Percentiles rank a stretch among this genome's conserved stretches.
phyloP scores from a whole-genome alignment of 2,888 invertebrate genomes.

The Graphium colonna region DNA sequence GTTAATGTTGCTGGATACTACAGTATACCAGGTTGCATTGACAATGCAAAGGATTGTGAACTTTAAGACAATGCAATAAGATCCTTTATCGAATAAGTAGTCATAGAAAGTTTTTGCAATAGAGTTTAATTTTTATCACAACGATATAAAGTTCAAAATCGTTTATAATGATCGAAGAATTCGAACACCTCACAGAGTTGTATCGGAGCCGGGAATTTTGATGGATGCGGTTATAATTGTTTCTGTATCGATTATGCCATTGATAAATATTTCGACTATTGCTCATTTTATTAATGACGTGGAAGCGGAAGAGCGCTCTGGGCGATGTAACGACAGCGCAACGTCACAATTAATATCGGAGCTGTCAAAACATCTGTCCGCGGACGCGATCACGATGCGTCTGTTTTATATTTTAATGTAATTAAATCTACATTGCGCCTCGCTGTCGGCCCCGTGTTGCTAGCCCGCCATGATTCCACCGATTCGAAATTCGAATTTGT shows the following conservation, averaged over 20 bases:
- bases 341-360: constrained; percentile 76
- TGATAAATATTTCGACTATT: constrained; percentile 79
- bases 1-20: constrained; percentile 74
- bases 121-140: constrained; percentile 43
- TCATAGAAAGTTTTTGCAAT: constrained; percentile 15
- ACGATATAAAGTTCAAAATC: constrained; percentile 39
- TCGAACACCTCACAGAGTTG: constrained; percentile 45
- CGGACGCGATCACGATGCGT: constrained; percentile 37
- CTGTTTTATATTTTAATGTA: constrained; percentile 56
- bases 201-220: constrained; percentile 70
- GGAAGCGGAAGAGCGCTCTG: constrained; percentile 72
- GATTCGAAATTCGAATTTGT: constrained; percentile 3
- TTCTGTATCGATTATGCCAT: constrained; percentile 80
- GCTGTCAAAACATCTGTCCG: constrained; percentile 78
- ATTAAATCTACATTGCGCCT: constrained; percentile 49
- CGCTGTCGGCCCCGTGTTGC: constrained; percentile 7
- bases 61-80: constrained; percentile 35
- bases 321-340: constrained; percentile 66
- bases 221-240: constrained; percentile 80
- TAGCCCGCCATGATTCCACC: constrained; percentile 11
- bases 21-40: constrained; percentile 45
- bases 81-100: constrained; percentile 23
- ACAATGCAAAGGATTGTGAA: constrained; percentile 35
- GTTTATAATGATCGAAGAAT: constrained; percentile 35
- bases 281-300: constrained; percentile 79